Conservation (phyloP, 2,888 invertebrate species). For the Nipponacmea schrenckii region DNA sequence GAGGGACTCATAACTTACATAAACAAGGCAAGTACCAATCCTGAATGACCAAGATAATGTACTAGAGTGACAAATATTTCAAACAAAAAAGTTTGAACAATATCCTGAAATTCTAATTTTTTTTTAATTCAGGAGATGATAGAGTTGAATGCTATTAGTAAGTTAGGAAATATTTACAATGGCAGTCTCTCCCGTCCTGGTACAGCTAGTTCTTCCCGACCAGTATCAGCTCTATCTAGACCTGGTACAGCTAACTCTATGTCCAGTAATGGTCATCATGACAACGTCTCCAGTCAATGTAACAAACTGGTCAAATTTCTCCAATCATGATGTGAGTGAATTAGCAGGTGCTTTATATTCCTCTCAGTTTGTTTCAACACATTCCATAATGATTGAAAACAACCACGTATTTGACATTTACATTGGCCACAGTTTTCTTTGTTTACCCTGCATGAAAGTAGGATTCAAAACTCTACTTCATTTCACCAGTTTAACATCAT, state of each 20-base stretch:
- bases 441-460: background rate
- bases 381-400: no score
- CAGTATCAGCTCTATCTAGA: conserved; percentile 40
- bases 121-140: conserved; percentile 52
- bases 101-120: no score
- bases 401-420: no score
- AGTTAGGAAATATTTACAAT: conserved; percentile 46
- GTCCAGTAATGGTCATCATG: conserved; percentile 46
- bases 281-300: conserved; percentile 55
- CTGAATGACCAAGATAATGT: no score
- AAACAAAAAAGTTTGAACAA: no score
- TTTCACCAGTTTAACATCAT: background rate
- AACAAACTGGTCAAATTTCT: conserved; percentile 55
- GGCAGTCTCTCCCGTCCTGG: conserved; percentile 49
- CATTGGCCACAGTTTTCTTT: no score
- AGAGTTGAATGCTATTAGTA: conserved; percentile 54
- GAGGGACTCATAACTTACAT: no score
- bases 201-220: conserved; percentile 41
- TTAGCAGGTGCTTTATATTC: no score
- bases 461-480: background rate
- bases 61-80: background rate
- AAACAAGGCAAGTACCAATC: no score
- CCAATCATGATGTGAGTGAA: conserved; percentile 23
- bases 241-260: conserved; percentile 46
- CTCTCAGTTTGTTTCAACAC: no score